Evolutionary conservation across 2,797 vertebrate genomes (phyloP).

Genomic region (Crenuchus spilurus): DNA sequence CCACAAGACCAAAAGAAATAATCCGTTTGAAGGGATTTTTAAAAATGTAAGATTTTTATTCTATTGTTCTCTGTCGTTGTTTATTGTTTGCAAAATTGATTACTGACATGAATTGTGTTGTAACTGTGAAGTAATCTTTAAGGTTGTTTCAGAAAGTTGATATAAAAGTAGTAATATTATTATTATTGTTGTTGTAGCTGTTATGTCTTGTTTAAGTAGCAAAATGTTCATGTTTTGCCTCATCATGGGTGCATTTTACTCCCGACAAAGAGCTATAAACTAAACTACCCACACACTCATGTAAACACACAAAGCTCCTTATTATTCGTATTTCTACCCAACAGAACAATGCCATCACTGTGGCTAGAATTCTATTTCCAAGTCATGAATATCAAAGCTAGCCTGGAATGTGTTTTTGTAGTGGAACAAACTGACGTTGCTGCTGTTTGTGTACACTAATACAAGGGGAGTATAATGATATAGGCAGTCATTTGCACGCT

Average conservation of each 20-base stretch:
- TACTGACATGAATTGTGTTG: no score
- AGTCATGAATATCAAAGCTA: constrained; percentile 29
- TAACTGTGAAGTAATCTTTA: no score
- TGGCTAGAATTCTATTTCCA: neutral
- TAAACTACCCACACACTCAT: neutral
- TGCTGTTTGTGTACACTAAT: constrained; percentile 7
- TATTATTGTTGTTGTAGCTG: neutral
- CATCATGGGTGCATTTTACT: no score
- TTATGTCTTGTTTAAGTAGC: neutral
- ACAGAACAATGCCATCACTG: constrained; percentile 13
- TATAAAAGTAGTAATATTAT: no score
- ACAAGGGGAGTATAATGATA: constrained; percentile 19
- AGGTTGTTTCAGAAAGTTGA: no score
- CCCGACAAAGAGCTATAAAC: neutral
- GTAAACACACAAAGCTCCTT: neutral
- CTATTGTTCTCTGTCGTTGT: no score
- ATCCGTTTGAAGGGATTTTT: no score
- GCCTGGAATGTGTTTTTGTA: constrained; percentile 12
- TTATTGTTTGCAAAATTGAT: no score
- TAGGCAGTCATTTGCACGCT: constrained; percentile 20
- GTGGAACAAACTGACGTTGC: constrained; percentile 23
- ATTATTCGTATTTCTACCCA: neutral
- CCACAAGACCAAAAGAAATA: no score
- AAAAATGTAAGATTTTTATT: no score
- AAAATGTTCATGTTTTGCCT: neutral